Base-by-base conservation (phyloP, 2,888 invertebrate genomes). In the Sylvicola cinctus region DNA sequence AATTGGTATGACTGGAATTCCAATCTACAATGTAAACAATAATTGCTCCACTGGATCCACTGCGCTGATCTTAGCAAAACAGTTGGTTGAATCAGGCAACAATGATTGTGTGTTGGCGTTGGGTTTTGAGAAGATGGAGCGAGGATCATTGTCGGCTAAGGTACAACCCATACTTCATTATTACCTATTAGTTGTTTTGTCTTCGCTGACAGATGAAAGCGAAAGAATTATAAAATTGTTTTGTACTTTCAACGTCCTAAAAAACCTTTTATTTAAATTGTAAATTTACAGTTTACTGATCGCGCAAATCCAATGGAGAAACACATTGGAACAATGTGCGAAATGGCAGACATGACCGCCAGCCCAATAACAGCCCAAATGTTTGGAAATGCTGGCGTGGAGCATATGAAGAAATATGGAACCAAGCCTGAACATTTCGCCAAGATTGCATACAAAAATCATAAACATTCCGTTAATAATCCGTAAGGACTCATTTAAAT, bases 401-500 rank as follows among this genome's bases (percentile, higher is more conserved):
- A 93, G 49, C 90, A 93, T 49, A 90, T 91, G 87, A 70, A 83
- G 48, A 84, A 81, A 56, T 90, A 88, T 60, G 90, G 88, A 17
- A 84, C 91, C 0, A 88, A 74, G 40, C 74, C 81, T 12, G 74
- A 85, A 41, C 96, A 96, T 50, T 79, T 96, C 49, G 96, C 88
- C 2, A 98, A 96, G 61, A 91, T 98, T 49, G 98, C 96, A 0
- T 79, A 79, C 51, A 98, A 98, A 58, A 98, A 98, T 58, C 96
- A 98, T 54, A 75, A 85, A 44, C 95, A 98, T 59, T 96, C 33
- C 17, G 67, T 70, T 0, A 85, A 90, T 51, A 93, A 93, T 59
- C 90, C 90, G 3, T 29, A 29, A 29, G 12, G 11, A 15, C 7
- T 16, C n/a, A n/a, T n/a, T n/a, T 4, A 14, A 12, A 25, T 25